Evolutionary conservation across 2,888 invertebrate genomes (phyloP).

Genomic region (Brachyopa scutellaris): DNA sequence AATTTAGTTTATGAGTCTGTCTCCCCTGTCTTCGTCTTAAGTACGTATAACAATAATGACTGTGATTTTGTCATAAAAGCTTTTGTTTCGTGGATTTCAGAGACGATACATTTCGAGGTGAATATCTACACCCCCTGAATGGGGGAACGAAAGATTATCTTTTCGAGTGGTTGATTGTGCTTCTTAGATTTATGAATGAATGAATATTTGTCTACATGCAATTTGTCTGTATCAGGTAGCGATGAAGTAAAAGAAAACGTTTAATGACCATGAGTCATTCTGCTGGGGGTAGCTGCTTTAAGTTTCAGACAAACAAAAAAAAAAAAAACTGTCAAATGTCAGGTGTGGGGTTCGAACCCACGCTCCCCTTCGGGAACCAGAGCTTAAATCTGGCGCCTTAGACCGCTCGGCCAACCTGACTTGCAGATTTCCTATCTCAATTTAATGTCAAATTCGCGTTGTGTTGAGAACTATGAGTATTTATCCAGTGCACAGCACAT

Average conservation of each 20-base stretch:
- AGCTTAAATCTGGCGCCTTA: constrained; percentile 93
- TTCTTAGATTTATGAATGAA: constrained; percentile 27
- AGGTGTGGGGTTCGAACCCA: constrained; percentile 93
- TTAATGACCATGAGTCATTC: too few species aligned
- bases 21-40: constrained; percentile 51
- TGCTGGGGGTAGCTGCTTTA: too few species aligned
- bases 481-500: too few species aligned
- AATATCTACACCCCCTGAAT: not conserved
- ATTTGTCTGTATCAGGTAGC: too few species aligned
- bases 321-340: constrained; percentile 78
- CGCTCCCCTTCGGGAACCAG: constrained; percentile 91
- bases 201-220: not conserved
- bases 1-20: constrained; percentile 65
- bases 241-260: too few species aligned
- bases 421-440: constrained; percentile 11
- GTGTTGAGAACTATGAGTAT: too few species aligned
- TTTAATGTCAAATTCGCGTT: too few species aligned
- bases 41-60: constrained; percentile 66
- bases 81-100: constrained; percentile 61
- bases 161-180: constrained; percentile 43
- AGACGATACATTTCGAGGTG: not conserved
- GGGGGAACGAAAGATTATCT: constrained; percentile 5
- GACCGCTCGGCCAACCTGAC: constrained; percentile 92
- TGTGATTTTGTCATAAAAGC: constrained; percentile 68
- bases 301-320: not conserved